These are phyloP conservation scores for Gymnogyps californianus DNA, from an alignment of 2,113 vertebrate species.

Conservation along the genomic window DNA sequence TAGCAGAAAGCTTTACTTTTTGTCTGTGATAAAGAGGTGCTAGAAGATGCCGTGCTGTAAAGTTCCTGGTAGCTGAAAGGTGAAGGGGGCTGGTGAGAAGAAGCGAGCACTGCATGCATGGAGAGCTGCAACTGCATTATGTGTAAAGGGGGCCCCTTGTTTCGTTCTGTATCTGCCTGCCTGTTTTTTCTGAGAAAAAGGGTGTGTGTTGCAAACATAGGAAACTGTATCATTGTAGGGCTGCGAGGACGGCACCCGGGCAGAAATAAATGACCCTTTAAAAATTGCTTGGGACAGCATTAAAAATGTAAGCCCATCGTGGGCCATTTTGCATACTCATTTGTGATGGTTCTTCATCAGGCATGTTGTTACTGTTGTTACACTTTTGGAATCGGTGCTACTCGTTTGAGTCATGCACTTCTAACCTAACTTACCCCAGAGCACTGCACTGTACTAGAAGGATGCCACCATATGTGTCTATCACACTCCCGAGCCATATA, in stretches of 20 bases:
- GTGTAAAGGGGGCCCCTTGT: constrained; percentile 45
- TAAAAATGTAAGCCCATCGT: background rate
- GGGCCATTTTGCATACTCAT: constrained; percentile 1
- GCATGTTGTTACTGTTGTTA: background rate
- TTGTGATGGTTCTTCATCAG: background rate
- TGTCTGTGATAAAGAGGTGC: background rate
- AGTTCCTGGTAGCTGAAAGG: constrained; percentile 10
- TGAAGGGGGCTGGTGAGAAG: background rate
- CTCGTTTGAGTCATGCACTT: background rate
- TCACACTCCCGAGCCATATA: background rate
- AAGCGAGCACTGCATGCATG: background rate
- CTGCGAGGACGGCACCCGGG: constrained; percentile 43
- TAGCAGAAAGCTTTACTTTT: background rate
- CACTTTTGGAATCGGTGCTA: background rate
- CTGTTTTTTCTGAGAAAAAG: constrained; percentile 29
- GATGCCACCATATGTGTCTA: background rate
- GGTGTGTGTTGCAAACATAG: constrained; percentile 77
- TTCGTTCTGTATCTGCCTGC: constrained; percentile 52
- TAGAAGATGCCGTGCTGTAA: background rate
- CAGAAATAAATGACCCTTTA: constrained; percentile 64
- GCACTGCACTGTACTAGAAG: background rate
- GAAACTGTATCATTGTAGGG: constrained; percentile 73
- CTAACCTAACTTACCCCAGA: background rate
- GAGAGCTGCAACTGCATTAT: background rate
- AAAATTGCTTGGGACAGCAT: constrained; percentile 59